Evolutionary conservation across 2,797 vertebrate species (phyloP), one percentile per base, ranked within the genome.

Genomic region (Aplochiton taeniatus): DNA sequence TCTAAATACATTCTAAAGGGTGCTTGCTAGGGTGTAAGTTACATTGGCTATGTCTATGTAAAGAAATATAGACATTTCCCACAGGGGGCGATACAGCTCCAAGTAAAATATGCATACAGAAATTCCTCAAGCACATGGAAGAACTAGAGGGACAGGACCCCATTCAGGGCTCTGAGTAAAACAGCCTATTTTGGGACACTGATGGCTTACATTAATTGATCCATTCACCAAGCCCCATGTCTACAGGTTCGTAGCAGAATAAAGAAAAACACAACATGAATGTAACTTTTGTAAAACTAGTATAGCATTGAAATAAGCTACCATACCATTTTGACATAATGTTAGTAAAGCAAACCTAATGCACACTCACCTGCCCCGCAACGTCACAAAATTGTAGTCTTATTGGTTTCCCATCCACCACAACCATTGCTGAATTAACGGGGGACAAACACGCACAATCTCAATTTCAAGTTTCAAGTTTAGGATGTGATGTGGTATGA

Each of bases 391-490:
- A 85, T 81, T 91, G 90, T 70, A 92, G 74, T 1, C 77, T 76
- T 63, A 91, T 83, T 0, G 89, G 89, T 58, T 92, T 96, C 4
- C 94, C 93, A 58, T 92, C 90, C 8, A 91, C 90, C 70, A 80
- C 85, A 0, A 92, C 88, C 77, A 82, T 76, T 53, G 71, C 91
- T 92, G 74, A 51, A 9, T 13, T 11, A 31, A 3, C 6, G 31
- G 60, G 11, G 45, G 41, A 66, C 0, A 63, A 19, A 31, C n/a
- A n/a, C 31, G 31, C 6, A 31, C 31, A 31, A 31, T 31, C 31
- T 31, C 31, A 31, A 31, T 31, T 31, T 31, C 31, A 31, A 31
- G 31, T 31, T 31, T 31, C 31, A 31, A 31, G 31, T 31, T 31
- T 31, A 3, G 31, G 6, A 31, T 31, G 31, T 31, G 2, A 31